Conservation (phyloP, 1,140 invertebrate species). For the Drosophila pallidifrons region DNA sequence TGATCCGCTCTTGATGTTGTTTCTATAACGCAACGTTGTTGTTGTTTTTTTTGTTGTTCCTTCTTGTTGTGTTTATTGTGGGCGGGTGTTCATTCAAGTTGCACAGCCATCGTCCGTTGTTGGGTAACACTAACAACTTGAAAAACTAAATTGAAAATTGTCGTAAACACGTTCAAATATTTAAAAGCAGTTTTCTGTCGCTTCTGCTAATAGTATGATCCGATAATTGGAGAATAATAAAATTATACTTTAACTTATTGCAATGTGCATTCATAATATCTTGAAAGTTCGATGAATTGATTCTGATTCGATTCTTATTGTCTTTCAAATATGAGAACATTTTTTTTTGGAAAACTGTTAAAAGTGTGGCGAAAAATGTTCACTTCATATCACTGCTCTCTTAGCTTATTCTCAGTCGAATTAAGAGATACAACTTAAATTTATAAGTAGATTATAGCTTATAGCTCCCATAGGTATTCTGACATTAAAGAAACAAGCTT, state of each 20-base stretch:
- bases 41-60: constrained; percentile 39
- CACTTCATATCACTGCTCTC: too few relatives aligned
- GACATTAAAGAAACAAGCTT: too few relatives aligned
- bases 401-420: too few relatives aligned
- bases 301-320: not conserved
- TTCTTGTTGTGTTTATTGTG: constrained; percentile 35
- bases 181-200: not conserved
- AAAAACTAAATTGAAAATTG: constrained; percentile 38
- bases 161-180: constrained; percentile 22
- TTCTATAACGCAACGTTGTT: constrained; percentile 20
- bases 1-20: constrained; percentile 33
- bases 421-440: too few relatives aligned
- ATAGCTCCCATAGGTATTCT: too few relatives aligned
- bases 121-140: constrained; percentile 20
- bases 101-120: constrained; percentile 12
- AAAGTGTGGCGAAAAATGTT: too few relatives aligned
- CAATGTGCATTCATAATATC: not conserved
- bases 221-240: constrained; percentile 7
- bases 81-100: constrained; percentile 1
- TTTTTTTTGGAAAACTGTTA: too few relatives aligned
- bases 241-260: constrained; percentile 1
- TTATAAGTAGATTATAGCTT: too few relatives aligned
- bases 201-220: not conserved
- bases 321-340: not conserved
- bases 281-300: not conserved